phyloP scores from a whole-genome alignment of 2,113 vertebrate species.

The Triplophysa siluroides region DNA sequence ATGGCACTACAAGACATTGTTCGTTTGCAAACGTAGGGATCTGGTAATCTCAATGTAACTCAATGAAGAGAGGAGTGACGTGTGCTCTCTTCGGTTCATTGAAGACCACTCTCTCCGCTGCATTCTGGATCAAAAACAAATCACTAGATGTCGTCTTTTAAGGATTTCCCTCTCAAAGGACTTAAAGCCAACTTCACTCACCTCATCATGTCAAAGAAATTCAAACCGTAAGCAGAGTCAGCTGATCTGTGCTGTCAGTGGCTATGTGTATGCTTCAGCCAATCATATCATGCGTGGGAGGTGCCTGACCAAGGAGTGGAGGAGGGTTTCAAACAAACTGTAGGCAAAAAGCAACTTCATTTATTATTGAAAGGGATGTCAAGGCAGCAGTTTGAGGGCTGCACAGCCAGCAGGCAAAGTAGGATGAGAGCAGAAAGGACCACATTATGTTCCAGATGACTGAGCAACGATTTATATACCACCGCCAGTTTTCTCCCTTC shows the following conservation, averaged over 20 bases:
- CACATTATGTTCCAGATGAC: slow-evolving; percentile 80
- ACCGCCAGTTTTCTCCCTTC: slow-evolving; percentile 53
- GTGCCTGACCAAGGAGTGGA: slow-evolving; percentile 36
- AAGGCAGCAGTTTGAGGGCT: slow-evolving; percentile 79
- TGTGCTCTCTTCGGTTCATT: too few species aligned
- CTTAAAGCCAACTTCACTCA: slow-evolving; percentile 5
- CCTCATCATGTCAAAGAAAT: slow-evolving; percentile 3
- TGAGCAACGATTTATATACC: slow-evolving; percentile 79
- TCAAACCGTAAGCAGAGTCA: not conserved
- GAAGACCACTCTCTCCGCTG: too few species aligned
- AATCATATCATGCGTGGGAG: not conserved
- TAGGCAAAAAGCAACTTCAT: slow-evolving; percentile 83
- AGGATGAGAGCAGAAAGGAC: slow-evolving; percentile 66
- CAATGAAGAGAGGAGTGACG: too few species aligned
- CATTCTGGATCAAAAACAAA: not conserved
- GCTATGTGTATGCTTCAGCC: slow-evolving; percentile 4
- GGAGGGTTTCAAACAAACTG: slow-evolving; percentile 75
- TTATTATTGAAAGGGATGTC: slow-evolving; percentile 84
- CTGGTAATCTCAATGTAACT: too few species aligned
- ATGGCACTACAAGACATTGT: too few species aligned
- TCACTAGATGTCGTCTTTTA: not conserved
- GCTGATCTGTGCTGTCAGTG: not conserved
- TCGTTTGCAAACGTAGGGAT: too few species aligned
- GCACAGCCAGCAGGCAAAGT: slow-evolving; percentile 76
- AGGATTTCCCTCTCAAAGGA: not conserved